Percentiles rank a stretch among this genome's conserved stretches.
These are phyloP conservation scores for Mustela erminea DNA, from an alignment of 2,797 vertebrate genomes.

Conservation along the genomic window DNA sequence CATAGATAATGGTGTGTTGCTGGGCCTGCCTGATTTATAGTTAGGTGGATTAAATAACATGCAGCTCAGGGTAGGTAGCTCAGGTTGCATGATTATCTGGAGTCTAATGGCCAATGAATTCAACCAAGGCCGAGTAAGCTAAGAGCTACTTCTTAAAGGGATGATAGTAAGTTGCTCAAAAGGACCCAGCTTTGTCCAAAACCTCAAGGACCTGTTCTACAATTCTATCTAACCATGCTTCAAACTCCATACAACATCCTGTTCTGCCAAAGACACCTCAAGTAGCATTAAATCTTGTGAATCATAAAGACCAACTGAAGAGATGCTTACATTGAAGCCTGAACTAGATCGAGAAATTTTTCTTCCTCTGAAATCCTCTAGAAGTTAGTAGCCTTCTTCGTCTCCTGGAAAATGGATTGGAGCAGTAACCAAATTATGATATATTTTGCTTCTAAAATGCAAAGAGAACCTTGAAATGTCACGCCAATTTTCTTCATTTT, in stretches of 20 bases:
- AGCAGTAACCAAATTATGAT: not conserved
- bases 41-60: not conserved
- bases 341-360: not conserved
- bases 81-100: not conserved
- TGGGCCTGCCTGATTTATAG: not conserved
- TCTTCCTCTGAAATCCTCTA: not conserved
- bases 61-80: not conserved
- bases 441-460: not conserved
- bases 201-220: not conserved
- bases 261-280: not conserved
- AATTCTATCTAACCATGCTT: not conserved
- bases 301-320: not conserved
- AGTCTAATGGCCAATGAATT: not conserved
- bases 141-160: constrained; percentile 18
- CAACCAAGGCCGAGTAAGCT: not conserved
- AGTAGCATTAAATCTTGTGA: not conserved
- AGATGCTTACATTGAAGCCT: not conserved
- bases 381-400: not conserved
- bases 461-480: not conserved
- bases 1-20: not conserved
- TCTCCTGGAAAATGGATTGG: not conserved
- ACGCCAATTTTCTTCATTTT: not conserved
- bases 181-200: not conserved
- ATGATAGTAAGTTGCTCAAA: not conserved
- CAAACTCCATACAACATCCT: not conserved